Evolutionary conservation across 2,113 vertebrate genomes (phyloP).

Genomic region (Gymnorhina tibicen): DNA sequence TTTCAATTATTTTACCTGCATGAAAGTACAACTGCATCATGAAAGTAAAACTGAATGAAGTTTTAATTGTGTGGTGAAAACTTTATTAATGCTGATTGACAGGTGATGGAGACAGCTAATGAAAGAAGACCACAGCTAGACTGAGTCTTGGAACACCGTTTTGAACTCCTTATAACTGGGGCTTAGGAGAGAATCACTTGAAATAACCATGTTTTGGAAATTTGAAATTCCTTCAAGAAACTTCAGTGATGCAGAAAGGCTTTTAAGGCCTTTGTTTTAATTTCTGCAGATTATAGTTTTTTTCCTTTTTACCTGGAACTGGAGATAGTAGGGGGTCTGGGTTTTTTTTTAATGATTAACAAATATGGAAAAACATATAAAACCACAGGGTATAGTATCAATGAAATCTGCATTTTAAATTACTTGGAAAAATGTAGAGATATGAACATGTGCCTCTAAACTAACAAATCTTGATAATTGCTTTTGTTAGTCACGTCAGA

Average conservation of each 20-base stretch:
- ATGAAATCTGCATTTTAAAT: background rate
- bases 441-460: background rate
- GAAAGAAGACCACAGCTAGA: background rate
- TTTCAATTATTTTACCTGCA: background rate
- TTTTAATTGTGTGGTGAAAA: background rate
- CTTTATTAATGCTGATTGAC: background rate
- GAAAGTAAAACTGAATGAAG: background rate
- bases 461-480: background rate
- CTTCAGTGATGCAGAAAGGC: background rate
- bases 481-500: background rate
- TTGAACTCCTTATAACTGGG: background rate
- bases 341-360: background rate
- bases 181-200: background rate
- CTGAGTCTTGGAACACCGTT: background rate
- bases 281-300: background rate
- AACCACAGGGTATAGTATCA: background rate
- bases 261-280: background rate
- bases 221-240: background rate
- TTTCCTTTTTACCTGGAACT: background rate
- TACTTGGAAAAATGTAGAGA: background rate
- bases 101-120: background rate
- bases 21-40: background rate
- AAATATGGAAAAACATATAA: background rate
- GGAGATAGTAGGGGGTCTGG: fast-evolving
- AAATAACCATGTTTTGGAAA: background rate